Evolutionary conservation across 2,113 vertebrate genomes (phyloP), one percentile per base, ranked within the genome.

Genomic region (Cacatua alba): DNA sequence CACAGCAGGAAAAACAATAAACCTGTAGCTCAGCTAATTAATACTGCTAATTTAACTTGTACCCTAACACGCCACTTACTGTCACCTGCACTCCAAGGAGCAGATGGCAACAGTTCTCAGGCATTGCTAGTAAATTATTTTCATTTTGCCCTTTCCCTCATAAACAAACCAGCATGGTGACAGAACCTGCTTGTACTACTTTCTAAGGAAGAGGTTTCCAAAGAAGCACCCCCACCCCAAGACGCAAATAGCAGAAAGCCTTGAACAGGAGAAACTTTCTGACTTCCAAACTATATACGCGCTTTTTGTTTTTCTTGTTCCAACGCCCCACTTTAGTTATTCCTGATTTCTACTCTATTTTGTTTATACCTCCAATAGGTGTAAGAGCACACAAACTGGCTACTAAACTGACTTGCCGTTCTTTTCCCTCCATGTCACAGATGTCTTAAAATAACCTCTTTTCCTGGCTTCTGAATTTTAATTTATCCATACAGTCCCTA

Each of bases 1-100:
- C 64, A 67, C 9, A 65, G 55, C 25, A 49, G 33, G n/a, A 71
- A 84, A 84, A 97, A 48, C 24, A 80, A 51, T 15, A 59, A 71
- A 62, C 20, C 37, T n/a, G 77, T 37, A 51, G 41, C 29, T 86
- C 84, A 93, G 25, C n/a, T 75, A 95, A 90, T 71, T 96, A 94
- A 92, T 59, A 82, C 25, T 28, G 59, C 10, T 74, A 88, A 93
- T 94, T 95, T 64, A 85, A 84, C 77, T 75, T 11, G 15, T 39
- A 72, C 44, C 13, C 19, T 86, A 80, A 90, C n/a, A 52, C 0
- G 9, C 7, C 41, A 35, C 25, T 78, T 79, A 80, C 4, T 82
- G 41, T 46, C 86, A 86, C 62, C 59, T 88, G 75, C 20, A 72
- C 41, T 94, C 59, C 2, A 76, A 65, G 55, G 13, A 79, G 59